A percentile compares a stretch with the other conserved stretches of the same genome.
phyloP scores from a whole-genome alignment of 2,797 vertebrate species.

The Chanos chanos region DNA sequence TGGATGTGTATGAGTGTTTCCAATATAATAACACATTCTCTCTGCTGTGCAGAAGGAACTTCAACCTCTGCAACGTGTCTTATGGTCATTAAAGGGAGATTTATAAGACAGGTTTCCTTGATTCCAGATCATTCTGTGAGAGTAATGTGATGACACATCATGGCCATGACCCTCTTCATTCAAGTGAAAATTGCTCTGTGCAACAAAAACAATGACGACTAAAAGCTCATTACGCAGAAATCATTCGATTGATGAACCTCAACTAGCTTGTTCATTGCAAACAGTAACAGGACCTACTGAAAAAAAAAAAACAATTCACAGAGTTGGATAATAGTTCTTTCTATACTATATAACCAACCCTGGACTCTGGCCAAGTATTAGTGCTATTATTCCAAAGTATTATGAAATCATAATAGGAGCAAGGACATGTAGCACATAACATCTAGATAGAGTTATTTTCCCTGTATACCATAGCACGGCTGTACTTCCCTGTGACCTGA shows the following conservation, averaged over 20 bases:
- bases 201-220: slow-evolving; percentile 37
- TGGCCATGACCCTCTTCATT: slow-evolving; percentile 65
- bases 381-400: too few species aligned
- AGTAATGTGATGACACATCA: slow-evolving; percentile 52
- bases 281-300: background rate
- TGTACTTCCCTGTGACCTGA: too few species aligned
- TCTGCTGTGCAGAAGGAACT: slow-evolving; percentile 58
- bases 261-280: background rate
- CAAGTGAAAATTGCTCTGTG: slow-evolving; percentile 62
- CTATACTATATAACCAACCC: too few species aligned
- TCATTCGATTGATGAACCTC: background rate
- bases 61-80: slow-evolving; percentile 55
- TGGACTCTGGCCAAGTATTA: too few species aligned
- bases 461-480: too few species aligned
- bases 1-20: slow-evolving; percentile 44
- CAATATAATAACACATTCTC: slow-evolving; percentile 43
- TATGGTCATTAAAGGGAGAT: slow-evolving; percentile 57
- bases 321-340: too few species aligned
- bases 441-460: too few species aligned
- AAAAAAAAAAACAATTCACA: too few species aligned
- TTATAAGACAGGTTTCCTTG: slow-evolving; percentile 52
- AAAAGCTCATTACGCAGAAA: slow-evolving; percentile 4
- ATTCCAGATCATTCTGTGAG: slow-evolving; percentile 60
- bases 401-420: too few species aligned
- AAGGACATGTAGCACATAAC: too few species aligned